Evolutionary conservation across 2,888 invertebrate species (phyloP).

Genomic region (Netelia melanura): DNA sequence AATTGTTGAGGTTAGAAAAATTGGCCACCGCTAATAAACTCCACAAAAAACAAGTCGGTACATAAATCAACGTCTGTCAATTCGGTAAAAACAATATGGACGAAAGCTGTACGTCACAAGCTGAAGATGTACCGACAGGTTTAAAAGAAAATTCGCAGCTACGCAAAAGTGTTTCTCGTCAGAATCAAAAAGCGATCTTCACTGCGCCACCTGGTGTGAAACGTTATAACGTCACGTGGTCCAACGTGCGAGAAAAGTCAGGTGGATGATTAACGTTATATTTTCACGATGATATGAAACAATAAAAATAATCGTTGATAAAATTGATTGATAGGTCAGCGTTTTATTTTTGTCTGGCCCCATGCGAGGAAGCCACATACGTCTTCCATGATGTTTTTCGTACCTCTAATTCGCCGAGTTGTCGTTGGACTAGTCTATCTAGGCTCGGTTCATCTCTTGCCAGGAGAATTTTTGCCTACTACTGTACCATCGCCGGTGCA

Average conservation of each 20-base stretch:
- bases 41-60: too few relatives aligned
- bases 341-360: constrained; percentile 81
- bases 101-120: not conserved
- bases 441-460: constrained; percentile 80
- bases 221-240: constrained; percentile 76
- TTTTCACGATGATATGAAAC: not conserved
- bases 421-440: constrained; percentile 76
- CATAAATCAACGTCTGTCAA: too few relatives aligned
- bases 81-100: not conserved
- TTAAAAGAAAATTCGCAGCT: constrained; percentile 16
- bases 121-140: not conserved
- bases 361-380: constrained; percentile 75
- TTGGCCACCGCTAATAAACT: too few relatives aligned
- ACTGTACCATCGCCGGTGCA: constrained; percentile 74
- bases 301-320: constrained; percentile 33
- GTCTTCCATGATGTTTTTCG: constrained; percentile 72
- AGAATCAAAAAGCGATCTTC: constrained; percentile 67
- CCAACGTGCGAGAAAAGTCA: constrained; percentile 74
- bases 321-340: constrained; percentile 75
- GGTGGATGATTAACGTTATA: constrained; percentile 62
- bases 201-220: constrained; percentile 77
- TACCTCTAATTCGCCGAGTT: constrained; percentile 76
- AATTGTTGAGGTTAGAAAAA: too few relatives aligned
- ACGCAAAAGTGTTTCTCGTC: constrained; percentile 31
- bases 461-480: constrained; percentile 81